Base-by-base conservation (phyloP, 2,888 invertebrate genomes). In the Spicauda simplicius region DNA sequence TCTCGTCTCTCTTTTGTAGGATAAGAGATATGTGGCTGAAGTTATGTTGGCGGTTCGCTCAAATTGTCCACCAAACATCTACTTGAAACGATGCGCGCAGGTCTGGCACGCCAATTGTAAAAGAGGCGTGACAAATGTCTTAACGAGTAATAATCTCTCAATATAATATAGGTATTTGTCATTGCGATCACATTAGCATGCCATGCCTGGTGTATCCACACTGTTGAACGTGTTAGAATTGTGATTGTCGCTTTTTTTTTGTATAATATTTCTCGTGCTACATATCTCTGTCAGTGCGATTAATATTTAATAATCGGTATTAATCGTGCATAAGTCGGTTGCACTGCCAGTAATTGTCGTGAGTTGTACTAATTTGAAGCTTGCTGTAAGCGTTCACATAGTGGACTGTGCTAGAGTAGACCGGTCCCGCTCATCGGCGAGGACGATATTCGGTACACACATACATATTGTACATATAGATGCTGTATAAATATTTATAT, bases 401-500 rank as follows among this genome's bases (percentile, higher is more conserved):
- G 91, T 91, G 91, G 75, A 78, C 80, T 70, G 77, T 77, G 68
- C 73, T 80, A 81, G 81, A 72, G 74, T 85, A 82, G 81, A 70
- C 20, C 12, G 54, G 53, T 48, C 64, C 66, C 41, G 70, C 68
- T 60, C 56, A 58, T 63, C 69, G 73, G 11, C 45, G 58, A 20
- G 79, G 80, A 81, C 78, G 77, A 77, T 74, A 72, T 73, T 76
- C 77, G 78, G 77, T 79, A 80, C 85, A 87, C 87, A 86, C 82
- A 81, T 82, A 86, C 85, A 77, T 79, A 80, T 77, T 92, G 92
- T 92, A 92, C 87, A 91, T 92, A 92, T 89, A 87, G 88, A 91
- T 88, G 88, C 90, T 92, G 88, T 92, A 91, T 87, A 90, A 84
- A 88, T 88, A 89, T 86, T 86, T 86, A 85, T 89, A 90, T 87